phyloP scores from a whole-genome alignment of 2,888 invertebrate species.

The Sepioteuthis lessoniana region DNA sequence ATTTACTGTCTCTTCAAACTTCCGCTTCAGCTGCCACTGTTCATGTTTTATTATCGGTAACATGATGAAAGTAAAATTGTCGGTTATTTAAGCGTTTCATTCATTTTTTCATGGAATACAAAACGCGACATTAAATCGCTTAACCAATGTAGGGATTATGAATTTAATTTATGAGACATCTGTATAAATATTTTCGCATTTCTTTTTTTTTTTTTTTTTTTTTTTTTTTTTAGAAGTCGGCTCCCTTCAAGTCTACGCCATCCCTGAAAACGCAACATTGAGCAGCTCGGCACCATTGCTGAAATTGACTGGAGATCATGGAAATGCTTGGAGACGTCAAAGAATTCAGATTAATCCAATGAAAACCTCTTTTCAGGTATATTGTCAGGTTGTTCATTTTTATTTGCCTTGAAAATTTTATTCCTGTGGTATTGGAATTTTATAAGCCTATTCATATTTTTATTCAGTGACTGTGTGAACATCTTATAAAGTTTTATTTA shows the following conservation, averaged over 20 bases:
- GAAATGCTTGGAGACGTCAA: slow-evolving; percentile 50
- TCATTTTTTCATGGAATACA: too few relatives aligned
- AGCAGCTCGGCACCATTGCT: slow-evolving; percentile 1
- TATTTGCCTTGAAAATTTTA: not conserved
- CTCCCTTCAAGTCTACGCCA: not conserved
- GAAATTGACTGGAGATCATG: slow-evolving; percentile 51
- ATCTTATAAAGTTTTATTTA: too few relatives aligned
- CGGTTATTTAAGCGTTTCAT: too few relatives aligned
- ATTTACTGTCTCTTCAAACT: too few relatives aligned
- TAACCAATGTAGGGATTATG: too few relatives aligned
- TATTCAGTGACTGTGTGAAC: too few relatives aligned
- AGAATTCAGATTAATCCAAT: slow-evolving; percentile 48
- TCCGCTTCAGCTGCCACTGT: too few relatives aligned
- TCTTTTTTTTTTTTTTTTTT: not conserved
- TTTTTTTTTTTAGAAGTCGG: not conserved
- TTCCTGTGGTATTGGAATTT: too few relatives aligned
- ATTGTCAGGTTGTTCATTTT: not conserved
- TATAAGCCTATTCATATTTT: too few relatives aligned
- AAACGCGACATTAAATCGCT: too few relatives aligned
- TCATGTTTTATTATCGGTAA: too few relatives aligned
- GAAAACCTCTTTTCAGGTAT: slow-evolving; percentile 50
- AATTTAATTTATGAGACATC: not conserved
- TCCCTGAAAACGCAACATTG: not conserved
- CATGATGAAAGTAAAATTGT: too few relatives aligned
- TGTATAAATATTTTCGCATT: not conserved